Base-by-base conservation (phyloP, 35 echinoderm and acorn worm species). In the Apostichopus californicus region DNA sequence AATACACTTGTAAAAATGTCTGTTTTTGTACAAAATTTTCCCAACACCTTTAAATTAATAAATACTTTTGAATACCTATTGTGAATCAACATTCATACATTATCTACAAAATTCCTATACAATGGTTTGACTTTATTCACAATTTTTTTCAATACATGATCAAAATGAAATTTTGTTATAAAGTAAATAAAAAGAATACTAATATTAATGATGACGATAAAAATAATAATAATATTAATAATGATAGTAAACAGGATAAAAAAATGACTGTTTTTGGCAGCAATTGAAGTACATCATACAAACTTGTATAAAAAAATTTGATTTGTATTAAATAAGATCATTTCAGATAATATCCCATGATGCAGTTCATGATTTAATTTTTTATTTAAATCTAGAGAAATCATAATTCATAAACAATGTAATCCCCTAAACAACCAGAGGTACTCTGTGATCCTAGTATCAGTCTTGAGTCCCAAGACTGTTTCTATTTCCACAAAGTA, bases 61-160 rank as follows among this genome's bases (percentile, higher is more conserved):
- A 81, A 81, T 81, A 55, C 10, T 81, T 22, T 14, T 81, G 54
- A 81, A 81, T 81, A 81, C 78, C 13, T 81, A 81, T 81, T 52
- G 20, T 75, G 13, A 75, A 75, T 75, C n/a, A 75, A 75, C 21
- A 22, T 18, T 58, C 57, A 85, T 85, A 58, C 81, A 56, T 85
- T 85, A 85, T 85, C 81, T 85, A 85, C 55, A 85, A 84, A 57
- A 21, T 81, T 58, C 81, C 55, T 85, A n/a, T 85, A 85, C 81
- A 85, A 59, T 17, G 55, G 56, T 58, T 85, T 46, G 34, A 85
- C 55, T 85, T 59, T 61, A 58, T 85, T 20, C n/a, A 85, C 81
- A 85, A 59, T 85, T 60, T 85, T 85, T 17, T 59, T 59, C 58
- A 59, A n/a, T 20, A 28, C 57, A 85, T 58, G 20, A 54, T 18